Base-by-base conservation (phyloP, 2,888 invertebrate species). In the Antheraea yamamai region DNA sequence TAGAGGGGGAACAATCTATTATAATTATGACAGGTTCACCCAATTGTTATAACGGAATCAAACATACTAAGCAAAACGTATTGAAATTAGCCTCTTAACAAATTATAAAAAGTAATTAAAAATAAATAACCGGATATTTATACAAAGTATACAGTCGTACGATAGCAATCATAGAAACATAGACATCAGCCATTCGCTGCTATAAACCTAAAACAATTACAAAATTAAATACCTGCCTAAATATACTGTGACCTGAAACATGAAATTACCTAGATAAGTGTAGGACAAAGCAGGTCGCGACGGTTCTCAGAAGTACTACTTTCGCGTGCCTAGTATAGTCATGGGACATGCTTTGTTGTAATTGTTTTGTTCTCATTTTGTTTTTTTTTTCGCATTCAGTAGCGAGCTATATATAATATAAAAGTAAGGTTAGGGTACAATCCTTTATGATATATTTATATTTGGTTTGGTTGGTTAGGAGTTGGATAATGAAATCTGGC, bases 351-450 rank as follows among this genome's bases (percentile, higher is more conserved):
- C 73, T 70, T 75, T 73, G 70, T 26, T 75, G 51, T 64, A 73
- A 66, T 66, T 66, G 26, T 30, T 39, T 61, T 61, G 74, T 75
- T 73, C 75, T 76, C 75, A 75, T 76, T 78, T 76, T 79, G 1
- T 66, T 66, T 61, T 61, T 1, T 30, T 16, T 66, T 66, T 16
- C 16, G 14, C 16, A 14, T 26, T 66, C n/a, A n/a, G n/a, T n/a
- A n/a, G n/a, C n/a, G n/a, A n/a, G n/a, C n/a, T n/a, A n/a, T n/a
- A 30, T 30, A 6, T 16, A 30, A 26, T 66, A 30, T 0, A 12
- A 30, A 3, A 26, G 30, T 66, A 16, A 4, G 8, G 18, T 2
- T 20, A 66, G 26, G 26, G 30, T 66, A 66, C 12, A 30, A 66
- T n/a, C 7, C n/a, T 23, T 23, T 18, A 30, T 20, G 4, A 16